phyloP scores from a whole-genome alignment of 2,888 invertebrate species.

The Sesamia inferens region DNA sequence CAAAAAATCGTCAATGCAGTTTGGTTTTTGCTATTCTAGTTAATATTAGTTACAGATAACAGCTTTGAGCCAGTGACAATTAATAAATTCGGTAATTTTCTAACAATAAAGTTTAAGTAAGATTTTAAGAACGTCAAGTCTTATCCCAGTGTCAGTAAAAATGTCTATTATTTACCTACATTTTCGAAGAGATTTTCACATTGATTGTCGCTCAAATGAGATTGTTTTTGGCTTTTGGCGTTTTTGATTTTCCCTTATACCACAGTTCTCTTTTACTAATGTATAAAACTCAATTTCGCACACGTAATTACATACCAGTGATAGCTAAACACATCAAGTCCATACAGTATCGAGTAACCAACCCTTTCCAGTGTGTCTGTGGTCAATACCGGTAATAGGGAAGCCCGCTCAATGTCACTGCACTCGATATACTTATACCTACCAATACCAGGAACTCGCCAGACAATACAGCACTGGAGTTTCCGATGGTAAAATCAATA shows the following conservation, averaged over 20 bases:
- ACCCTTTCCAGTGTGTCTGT: slow-evolving; percentile 31
- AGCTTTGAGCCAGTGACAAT: slow-evolving; percentile 8
- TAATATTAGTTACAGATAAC: not conserved
- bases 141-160: too few species aligned
- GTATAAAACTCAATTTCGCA: not conserved
- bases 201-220: too few species aligned
- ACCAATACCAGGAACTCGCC: slow-evolving; percentile 37
- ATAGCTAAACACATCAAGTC: not conserved
- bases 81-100: not conserved
- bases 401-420: slow-evolving; percentile 57
- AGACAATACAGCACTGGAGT: slow-evolving; percentile 26
- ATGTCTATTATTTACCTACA: too few species aligned
- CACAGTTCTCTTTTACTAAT: not conserved
- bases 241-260: too few species aligned
- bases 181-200: too few species aligned
- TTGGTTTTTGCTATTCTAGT: slow-evolving; percentile 16
- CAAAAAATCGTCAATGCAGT: not conserved
- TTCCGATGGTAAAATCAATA: slow-evolving; percentile 46
- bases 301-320: not conserved
- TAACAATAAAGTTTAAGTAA: not conserved
- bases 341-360: too few species aligned
- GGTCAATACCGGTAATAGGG: slow-evolving; percentile 61
- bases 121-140: too few species aligned
- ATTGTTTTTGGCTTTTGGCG: too few species aligned
- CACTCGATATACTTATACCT: slow-evolving; percentile 32